These are phyloP conservation scores for Machimus rusticus DNA, from an alignment of 2,888 invertebrate species.

Conservation along the genomic window DNA sequence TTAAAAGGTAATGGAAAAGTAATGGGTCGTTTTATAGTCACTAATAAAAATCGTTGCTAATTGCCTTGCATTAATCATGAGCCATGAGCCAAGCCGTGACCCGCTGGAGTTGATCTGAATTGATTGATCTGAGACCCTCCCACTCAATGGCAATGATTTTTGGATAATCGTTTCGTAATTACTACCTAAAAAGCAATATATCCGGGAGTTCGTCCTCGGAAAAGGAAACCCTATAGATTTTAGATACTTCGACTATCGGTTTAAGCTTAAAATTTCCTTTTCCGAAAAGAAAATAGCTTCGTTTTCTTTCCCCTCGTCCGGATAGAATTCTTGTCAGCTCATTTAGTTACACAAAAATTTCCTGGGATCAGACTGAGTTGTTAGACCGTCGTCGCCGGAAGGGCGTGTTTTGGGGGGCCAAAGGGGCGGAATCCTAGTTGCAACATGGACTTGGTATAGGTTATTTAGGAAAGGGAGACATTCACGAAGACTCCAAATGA, in stretches of 20 bases:
- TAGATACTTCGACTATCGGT: neutral
- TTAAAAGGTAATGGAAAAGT: neutral
- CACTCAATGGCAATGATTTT: neutral
- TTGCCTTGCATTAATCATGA: conserved; percentile 1
- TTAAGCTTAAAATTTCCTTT: neutral
- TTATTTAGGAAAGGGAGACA: neutral
- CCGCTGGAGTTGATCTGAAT: neutral
- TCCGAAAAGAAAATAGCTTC: neutral
- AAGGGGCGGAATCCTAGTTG: neutral
- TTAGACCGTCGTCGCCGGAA: neutral
- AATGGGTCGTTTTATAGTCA: neutral
- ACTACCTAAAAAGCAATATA: neutral
- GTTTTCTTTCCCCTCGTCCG: neutral
- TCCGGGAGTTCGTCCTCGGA: neutral
- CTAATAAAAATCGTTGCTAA: conserved; percentile 3
- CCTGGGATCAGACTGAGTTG: neutral
- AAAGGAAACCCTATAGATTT: neutral
- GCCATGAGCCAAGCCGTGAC: neutral
- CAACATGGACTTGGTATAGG: neutral
- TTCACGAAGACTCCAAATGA: neutral
- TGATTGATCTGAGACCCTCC: neutral
- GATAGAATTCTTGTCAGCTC: neutral
- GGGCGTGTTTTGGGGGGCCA: neutral
- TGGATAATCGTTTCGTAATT: neutral
- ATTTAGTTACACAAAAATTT: conserved; percentile 3